These are phyloP conservation scores for Tethya wilhelma DNA, from an alignment of 37 sponge, comb jelly and placozoan species.

Conservation along the genomic window DNA sequence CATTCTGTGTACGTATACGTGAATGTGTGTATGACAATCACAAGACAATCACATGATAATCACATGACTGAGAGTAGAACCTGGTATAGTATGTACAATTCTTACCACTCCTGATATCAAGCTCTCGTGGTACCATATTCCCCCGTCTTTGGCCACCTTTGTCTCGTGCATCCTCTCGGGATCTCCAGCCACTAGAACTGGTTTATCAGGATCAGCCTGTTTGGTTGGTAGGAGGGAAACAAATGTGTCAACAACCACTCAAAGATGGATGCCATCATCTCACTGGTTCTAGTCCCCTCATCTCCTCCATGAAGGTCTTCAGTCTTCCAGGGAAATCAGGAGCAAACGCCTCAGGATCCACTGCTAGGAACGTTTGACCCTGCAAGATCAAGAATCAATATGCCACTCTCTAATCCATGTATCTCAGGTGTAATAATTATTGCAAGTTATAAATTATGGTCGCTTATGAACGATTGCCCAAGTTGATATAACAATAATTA, in stretches of 20 bases:
- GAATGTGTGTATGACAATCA: too few relatives aligned
- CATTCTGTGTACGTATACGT: too few relatives aligned
- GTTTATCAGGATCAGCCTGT: slow-evolving; percentile 73
- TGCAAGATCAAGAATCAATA: slow-evolving; percentile 19
- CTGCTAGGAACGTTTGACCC: slow-evolving; percentile 91
- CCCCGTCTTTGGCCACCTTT: slow-evolving; percentile 62
- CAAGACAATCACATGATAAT: not conserved
- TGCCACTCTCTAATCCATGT: not conserved
- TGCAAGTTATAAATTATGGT: not conserved
- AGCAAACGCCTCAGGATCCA: slow-evolving; percentile 85
- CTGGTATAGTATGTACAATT: not conserved
- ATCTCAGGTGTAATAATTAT: not conserved
- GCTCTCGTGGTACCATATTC: slow-evolving; percentile 71
- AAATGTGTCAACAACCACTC: too few relatives aligned
- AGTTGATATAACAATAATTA: not conserved
- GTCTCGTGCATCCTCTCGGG: slow-evolving; percentile 65
- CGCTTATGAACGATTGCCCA: too few relatives aligned
- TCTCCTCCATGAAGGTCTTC: slow-evolving; percentile 69
- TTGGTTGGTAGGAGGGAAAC: too few relatives aligned
- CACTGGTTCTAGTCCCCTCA: slow-evolving; percentile 81
- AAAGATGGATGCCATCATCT: too few relatives aligned
- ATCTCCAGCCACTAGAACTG: slow-evolving; percentile 92
- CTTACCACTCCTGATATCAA: slow-evolving; percentile 82
- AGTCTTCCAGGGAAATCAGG: slow-evolving; percentile 72
- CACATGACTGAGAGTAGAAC: not conserved